phyloP scores from a whole-genome alignment of 2,113 vertebrate species.

The Sander vitreus region DNA sequence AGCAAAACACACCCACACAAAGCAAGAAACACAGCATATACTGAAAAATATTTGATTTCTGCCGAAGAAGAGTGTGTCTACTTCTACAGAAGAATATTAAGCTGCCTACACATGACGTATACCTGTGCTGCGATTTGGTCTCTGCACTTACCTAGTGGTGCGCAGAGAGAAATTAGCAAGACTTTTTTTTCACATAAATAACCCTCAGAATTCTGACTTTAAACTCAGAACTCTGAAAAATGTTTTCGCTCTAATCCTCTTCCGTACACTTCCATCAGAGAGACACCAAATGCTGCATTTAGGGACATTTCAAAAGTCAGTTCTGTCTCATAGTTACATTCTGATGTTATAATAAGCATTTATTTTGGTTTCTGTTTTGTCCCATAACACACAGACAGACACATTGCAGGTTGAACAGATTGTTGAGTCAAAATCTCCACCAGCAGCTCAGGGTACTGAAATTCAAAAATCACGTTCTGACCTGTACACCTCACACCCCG shows the following conservation, averaged over 20 bases:
- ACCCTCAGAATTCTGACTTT: no score
- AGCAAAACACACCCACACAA: conserved; percentile 5
- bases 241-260: no score
- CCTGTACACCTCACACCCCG: conserved; percentile 22
- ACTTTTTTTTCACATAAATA: no score
- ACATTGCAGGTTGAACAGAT: not conserved
- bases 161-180: no score
- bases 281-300: not conserved
- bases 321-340: no score
- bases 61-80: conserved; percentile 28
- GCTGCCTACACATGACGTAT: no score
- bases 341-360: not conserved
- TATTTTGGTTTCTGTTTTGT: not conserved
- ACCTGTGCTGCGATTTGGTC: no score
- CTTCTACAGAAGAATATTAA: not conserved
- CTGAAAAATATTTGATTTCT: conserved; percentile 1
- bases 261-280: not conserved
- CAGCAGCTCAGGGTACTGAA: not conserved
- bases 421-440: not conserved
- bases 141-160: no score
- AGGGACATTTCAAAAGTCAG: not conserved
- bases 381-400: not conserved
- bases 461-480: conserved; percentile 27
- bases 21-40: conserved; percentile 15
- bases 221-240: no score